phyloP scores from a whole-genome alignment of 2,888 invertebrate genomes.

The Cylindroiulus punctatus region DNA sequence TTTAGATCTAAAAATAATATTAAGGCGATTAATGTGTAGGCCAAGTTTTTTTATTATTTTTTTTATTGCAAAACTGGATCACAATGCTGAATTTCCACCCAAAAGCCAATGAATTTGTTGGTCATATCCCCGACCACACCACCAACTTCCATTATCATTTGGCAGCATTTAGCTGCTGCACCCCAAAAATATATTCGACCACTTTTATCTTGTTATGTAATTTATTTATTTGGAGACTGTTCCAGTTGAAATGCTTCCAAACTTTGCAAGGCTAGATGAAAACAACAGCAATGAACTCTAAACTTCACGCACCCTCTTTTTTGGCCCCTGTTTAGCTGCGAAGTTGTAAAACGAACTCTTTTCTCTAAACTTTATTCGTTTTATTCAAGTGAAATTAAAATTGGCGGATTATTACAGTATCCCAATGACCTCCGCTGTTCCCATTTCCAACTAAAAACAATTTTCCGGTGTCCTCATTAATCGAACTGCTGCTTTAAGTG shows the following conservation, averaged over 20 bases:
- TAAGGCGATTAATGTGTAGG: no score
- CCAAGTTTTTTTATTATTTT: no score
- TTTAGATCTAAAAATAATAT: no score
- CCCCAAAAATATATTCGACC: no score
- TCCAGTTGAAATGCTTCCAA: conserved; percentile 3
- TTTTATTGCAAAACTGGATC: not conserved
- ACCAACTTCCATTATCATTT: no score
- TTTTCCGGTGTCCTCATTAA: conserved; percentile 30
- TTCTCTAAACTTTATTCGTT: not conserved
- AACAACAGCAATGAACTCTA: conserved; percentile 7
- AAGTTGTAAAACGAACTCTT: not conserved
- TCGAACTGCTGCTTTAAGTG: not conserved
- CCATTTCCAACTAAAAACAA: not conserved
- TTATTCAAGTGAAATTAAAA: not conserved
- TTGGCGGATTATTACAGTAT: no score
- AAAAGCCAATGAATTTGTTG: no score
- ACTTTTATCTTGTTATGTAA: no score
- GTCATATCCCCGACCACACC: no score
- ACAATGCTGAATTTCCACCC: no score
- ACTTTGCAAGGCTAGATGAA: not conserved
- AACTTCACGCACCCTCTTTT: not conserved
- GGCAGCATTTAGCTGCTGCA: no score
- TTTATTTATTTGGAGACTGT: not conserved
- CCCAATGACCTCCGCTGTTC: no score
- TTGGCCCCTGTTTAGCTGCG: not conserved